Conservation (phyloP, 2,888 invertebrate genomes). For the Papilio elwesi region DNA sequence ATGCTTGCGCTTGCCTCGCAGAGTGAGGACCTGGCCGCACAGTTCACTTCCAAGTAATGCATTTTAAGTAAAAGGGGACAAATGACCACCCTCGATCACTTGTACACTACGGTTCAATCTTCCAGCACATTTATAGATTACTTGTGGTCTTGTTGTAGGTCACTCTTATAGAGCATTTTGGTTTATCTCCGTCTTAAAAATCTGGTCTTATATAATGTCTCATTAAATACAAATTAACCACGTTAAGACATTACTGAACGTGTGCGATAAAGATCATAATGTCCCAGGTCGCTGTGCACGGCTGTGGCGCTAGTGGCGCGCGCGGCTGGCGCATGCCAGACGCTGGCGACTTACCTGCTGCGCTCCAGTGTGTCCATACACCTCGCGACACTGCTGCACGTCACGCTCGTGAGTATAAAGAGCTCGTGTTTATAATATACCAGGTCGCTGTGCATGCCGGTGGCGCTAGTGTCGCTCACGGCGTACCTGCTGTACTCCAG, state of each 20-base stretch:
- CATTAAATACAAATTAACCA: too few relatives aligned
- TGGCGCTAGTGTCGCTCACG: constrained; percentile 54
- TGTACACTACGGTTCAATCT: too few relatives aligned
- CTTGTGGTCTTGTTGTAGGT: too few relatives aligned
- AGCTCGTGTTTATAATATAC: too few relatives aligned
- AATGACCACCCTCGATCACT: too few relatives aligned
- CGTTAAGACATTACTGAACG: too few relatives aligned
- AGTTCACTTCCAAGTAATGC: constrained; percentile 86
- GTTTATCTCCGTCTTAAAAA: too few relatives aligned
- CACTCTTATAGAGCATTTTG: too few relatives aligned
- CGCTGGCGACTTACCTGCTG: constrained; percentile 54
- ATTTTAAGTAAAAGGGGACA: background rate
- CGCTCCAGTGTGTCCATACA: constrained; percentile 56
- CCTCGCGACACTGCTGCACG: constrained; percentile 56
- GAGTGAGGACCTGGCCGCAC: constrained; percentile 72
- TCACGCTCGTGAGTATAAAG: constrained; percentile 60
- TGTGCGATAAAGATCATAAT: too few relatives aligned
- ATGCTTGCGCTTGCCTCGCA: constrained; percentile 86
- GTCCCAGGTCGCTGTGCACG: constrained; percentile 54
- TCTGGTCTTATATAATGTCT: too few relatives aligned
- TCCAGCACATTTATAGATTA: too few relatives aligned
- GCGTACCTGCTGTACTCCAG: constrained; percentile 53
- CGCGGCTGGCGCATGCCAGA: constrained; percentile 48
- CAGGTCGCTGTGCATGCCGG: constrained; percentile 57
- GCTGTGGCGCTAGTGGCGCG: constrained; percentile 51